Evolutionary conservation across 2,888 invertebrate species (phyloP).

Genomic region (Sminthurides aquaticus): DNA sequence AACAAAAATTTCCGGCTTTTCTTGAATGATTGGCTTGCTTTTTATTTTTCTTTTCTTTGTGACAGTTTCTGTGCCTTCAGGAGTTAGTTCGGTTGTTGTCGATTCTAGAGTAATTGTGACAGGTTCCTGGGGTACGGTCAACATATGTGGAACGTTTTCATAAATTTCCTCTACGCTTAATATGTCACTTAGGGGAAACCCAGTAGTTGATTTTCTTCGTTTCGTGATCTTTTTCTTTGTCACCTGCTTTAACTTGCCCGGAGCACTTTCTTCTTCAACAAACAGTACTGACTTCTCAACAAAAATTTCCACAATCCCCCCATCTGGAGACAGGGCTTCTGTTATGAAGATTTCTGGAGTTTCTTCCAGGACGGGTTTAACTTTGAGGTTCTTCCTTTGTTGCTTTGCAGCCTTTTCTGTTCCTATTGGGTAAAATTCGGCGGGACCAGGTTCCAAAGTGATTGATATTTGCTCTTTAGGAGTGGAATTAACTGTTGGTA

Average conservation of each 20-base stretch:
- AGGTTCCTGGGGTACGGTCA: neutral
- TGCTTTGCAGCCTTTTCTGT: neutral
- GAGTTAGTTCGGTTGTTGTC: neutral
- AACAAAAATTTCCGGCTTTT: neutral
- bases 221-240: neutral
- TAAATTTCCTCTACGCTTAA: slow-evolving; percentile 17
- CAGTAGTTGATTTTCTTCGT: neutral
- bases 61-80: neutral
- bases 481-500: neutral
- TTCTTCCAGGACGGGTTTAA: neutral
- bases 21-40: neutral
- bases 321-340: neutral
- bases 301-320: neutral
- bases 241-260: neutral
- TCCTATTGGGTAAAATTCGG: neutral
- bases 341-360: neutral
- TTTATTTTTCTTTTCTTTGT: neutral
- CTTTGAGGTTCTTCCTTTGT: neutral
- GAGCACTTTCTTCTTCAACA: neutral
- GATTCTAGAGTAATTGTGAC: neutral
- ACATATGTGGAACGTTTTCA: neutral
- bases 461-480: neutral
- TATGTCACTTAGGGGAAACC: too few species aligned
- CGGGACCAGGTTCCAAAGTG: neutral
- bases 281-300: neutral